These are phyloP conservation scores for Phyllotreta striolata DNA, from an alignment of 2,888 invertebrate species.

Conservation along the genomic window DNA sequence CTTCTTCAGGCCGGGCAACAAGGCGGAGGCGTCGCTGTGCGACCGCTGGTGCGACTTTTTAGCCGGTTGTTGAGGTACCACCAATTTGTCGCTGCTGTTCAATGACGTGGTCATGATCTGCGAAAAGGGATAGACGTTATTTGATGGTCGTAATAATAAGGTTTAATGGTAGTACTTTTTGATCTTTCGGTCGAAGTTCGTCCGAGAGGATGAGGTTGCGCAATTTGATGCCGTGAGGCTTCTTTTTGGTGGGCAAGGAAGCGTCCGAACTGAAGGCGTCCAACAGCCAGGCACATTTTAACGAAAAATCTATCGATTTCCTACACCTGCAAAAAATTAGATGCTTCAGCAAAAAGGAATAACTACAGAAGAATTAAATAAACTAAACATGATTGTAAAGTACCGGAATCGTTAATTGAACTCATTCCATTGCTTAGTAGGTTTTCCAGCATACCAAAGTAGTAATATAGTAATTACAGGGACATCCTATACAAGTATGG, in stretches of 20 bases:
- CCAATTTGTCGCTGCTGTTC: constrained; percentile 49
- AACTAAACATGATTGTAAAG: no score
- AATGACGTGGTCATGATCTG: constrained; percentile 46
- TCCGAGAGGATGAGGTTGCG: constrained; percentile 78
- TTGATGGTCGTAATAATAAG: neutral
- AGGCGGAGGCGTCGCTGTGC: constrained; percentile 80
- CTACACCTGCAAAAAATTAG: constrained; percentile 74
- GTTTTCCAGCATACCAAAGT: no score
- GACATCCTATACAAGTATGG: no score
- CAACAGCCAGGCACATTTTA: constrained; percentile 95
- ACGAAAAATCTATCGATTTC: constrained; percentile 93
- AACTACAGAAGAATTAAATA: neutral
- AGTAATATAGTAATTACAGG: no score
- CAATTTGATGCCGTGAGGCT: constrained; percentile 78
- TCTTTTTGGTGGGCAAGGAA: constrained; percentile 72
- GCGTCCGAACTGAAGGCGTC: constrained; percentile 90
- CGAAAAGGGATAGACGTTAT: neutral
- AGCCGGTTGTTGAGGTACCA: constrained; percentile 58
- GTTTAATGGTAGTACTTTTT: constrained; percentile 27
- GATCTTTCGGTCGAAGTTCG: constrained; percentile 61
- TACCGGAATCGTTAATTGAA: no score
- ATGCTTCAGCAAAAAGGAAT: constrained; percentile 22
- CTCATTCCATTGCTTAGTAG: no score
- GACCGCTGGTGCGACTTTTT: constrained; percentile 82
- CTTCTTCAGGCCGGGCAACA: constrained; percentile 60